Evolutionary conservation across 2,797 vertebrate genomes (phyloP).

Genomic region (Atherinosoma microstoma): DNA sequence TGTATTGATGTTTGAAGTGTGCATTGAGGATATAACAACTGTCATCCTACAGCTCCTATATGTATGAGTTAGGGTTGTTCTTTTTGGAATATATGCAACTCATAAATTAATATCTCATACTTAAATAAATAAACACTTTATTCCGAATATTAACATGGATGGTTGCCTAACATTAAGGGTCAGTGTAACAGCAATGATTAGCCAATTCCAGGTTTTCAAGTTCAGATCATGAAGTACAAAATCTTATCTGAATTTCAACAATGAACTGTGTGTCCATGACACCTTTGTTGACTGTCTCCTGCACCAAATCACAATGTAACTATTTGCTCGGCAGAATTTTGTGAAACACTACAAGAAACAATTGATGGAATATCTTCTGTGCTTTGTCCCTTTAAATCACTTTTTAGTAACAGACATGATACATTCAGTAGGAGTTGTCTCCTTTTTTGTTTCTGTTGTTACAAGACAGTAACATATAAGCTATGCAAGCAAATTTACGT

Average conservation of each 20-base stretch:
- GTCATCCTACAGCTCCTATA: background rate
- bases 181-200: constrained; percentile 13
- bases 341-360: constrained; percentile 19
- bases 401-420: constrained; percentile 77
- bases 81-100: constrained; percentile 13
- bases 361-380: constrained; percentile 31
- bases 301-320: constrained; percentile 9
- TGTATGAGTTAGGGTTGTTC: background rate
- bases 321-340: constrained; percentile 20
- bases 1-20: background rate
- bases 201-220: constrained; percentile 4
- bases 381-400: constrained; percentile 52
- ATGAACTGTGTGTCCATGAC: background rate
- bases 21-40: background rate
- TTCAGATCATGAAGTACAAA: constrained; percentile 27
- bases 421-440: constrained; percentile 78
- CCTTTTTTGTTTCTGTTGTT: constrained; percentile 72
- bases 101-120: constrained; percentile 30
- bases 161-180: constrained; percentile 11
- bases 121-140: constrained; percentile 40
- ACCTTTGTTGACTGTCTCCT: background rate
- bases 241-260: constrained; percentile 11
- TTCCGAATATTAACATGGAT: constrained; percentile 42
- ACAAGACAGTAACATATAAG: constrained; percentile 83
- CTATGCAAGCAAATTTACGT: constrained; percentile 83